Base-by-base conservation (phyloP, 2,797 vertebrate genomes). In the Scarus forsteni region DNA sequence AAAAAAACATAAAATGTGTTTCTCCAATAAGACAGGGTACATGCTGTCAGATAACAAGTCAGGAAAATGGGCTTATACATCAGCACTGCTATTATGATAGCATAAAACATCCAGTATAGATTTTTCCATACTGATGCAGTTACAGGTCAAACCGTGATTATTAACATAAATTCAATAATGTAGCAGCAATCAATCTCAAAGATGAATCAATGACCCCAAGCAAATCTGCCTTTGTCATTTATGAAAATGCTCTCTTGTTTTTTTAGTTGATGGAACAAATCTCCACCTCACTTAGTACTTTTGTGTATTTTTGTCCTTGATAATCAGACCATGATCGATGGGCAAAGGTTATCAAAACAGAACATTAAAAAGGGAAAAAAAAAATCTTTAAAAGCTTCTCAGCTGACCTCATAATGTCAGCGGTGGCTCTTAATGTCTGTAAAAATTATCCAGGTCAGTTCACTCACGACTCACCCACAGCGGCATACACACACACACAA, bases 371-470 rank as follows among this genome's bases (percentile, higher is more conserved):
- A 66, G 73, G 48, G 60, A 1, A 27, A 66, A 70, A 63, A 79
- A 63, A 54, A 52, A 52, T 79, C 65, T 73, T 72, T 52, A 68
- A 79, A 86, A 66, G 67, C 10, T 66, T 73, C 64, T 5, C 49
- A 66, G 53, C 77, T 85, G 81, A 89, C 84, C 88, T 88, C 75
- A 77, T 86, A 76, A 89, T 78, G 85, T 77, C 72, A 18, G 65
- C 8, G 0, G 67, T 63, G 59, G 79, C 85, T 86, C 78, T 81
- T 88, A 92, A 91, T 89, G 84, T 85, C 75, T 79, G 70, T 77
- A 86, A 83, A 88, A 84, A 86, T 76, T 66, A 91, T 92, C 74
- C 87, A 90, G 92, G 91, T 92, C 92, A 92, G 71, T 79, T 81
- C 84, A 83, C 83, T 73, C 76, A 43, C 61, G 56, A 77, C 69